Conservation (phyloP, 2,888 invertebrate species). For the Drosophila atripex region DNA sequence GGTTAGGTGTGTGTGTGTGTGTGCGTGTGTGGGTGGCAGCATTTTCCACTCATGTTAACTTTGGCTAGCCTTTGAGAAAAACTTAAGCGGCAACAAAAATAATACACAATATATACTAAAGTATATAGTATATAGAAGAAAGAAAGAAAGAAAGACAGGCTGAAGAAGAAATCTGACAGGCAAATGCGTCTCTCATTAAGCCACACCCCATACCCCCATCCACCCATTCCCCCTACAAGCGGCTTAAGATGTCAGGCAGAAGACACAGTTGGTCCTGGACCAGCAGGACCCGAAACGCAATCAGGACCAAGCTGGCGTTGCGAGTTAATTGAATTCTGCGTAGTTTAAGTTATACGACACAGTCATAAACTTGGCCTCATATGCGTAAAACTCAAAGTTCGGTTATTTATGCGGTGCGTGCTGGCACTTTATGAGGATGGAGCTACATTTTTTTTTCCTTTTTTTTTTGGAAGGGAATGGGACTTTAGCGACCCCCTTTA, state of each 20-base stretch:
- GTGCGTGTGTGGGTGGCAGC: background rate
- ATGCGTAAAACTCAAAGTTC: slow-evolving; percentile 62
- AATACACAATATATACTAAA: background rate
- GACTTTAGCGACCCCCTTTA: slow-evolving; percentile 34
- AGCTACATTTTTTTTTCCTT: background rate
- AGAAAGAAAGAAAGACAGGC: slow-evolving; percentile 3
- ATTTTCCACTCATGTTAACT: slow-evolving; percentile 14
- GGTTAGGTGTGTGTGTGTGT: background rate
- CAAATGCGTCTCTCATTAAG: slow-evolving; percentile 43
- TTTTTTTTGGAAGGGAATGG: background rate
- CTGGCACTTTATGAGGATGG: slow-evolving; percentile 47
- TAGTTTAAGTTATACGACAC: slow-evolving; percentile 68
- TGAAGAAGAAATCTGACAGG: slow-evolving; percentile 33
- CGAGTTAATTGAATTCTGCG: slow-evolving; percentile 70
- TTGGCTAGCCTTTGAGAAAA: slow-evolving; percentile 2
- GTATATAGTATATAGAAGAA: too few species aligned
- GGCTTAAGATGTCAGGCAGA: slow-evolving; percentile 38
- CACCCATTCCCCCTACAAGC: slow-evolving; percentile 8
- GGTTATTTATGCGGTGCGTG: slow-evolving; percentile 53
- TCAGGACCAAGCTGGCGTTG: slow-evolving; percentile 42
- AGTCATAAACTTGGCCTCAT: slow-evolving; percentile 65
- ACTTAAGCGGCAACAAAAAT: slow-evolving; percentile 1
- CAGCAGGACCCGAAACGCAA: slow-evolving; percentile 6
- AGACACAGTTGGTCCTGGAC: slow-evolving; percentile 27
- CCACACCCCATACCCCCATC: slow-evolving; percentile 2